Conservation (phyloP, 2,797 vertebrate species). For the Sternotherus odoratus region DNA sequence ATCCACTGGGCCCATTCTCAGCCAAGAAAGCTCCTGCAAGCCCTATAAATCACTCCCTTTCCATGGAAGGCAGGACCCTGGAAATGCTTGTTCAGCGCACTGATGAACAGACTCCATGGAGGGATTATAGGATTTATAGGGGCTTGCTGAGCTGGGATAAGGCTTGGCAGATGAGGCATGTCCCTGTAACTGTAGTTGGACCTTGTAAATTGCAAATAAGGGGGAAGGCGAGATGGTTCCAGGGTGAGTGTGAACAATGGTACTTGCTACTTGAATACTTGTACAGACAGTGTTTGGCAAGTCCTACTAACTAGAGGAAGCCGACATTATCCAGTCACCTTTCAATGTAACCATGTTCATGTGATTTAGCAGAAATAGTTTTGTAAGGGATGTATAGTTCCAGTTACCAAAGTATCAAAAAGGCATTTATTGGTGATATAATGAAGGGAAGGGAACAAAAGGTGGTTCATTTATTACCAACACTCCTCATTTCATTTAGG, state of each 20-base stretch:
- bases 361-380: background rate
- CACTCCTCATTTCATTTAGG: accelerated
- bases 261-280: background rate
- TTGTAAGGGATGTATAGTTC: background rate
- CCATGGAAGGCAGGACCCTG: background rate
- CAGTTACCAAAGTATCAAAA: background rate
- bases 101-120: accelerated
- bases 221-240: background rate
- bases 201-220: background rate
- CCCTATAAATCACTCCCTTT: accelerated
- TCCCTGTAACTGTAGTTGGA: background rate
- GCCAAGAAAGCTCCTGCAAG: background rate
- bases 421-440: background rate
- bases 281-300: accelerated
- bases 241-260: accelerated
- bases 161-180: background rate
- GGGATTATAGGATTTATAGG: accelerated
- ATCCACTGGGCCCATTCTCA: background rate
- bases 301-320: background rate
- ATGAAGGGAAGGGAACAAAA: background rate
- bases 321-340: accelerated
- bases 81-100: background rate
- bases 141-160: background rate
- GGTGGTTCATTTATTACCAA: accelerated
- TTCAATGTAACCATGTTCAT: background rate